These are phyloP conservation scores for Melanitta fusca DNA, from an alignment of 2,797 vertebrate genomes.

Conservation along the genomic window DNA sequence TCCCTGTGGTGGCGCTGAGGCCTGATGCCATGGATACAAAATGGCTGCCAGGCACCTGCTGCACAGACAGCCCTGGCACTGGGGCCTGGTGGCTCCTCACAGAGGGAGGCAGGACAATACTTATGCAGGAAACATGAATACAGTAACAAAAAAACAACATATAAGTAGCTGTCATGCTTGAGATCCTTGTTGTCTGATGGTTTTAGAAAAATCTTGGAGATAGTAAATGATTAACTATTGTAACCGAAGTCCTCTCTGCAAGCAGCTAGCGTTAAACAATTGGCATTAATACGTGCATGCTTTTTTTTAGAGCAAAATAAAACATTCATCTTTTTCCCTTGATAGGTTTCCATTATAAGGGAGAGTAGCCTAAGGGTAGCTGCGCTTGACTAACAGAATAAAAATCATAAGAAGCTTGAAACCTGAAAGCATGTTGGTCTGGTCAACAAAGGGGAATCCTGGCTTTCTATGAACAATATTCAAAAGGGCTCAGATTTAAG, in stretches of 20 bases:
- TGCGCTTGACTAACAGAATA: background rate
- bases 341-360: background rate
- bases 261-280: background rate
- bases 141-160: background rate
- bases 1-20: background rate
- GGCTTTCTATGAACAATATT: background rate
- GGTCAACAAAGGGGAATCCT: background rate
- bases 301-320: background rate
- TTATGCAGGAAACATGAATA: background rate
- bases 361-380: background rate
- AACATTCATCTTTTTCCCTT: background rate
- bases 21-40: background rate
- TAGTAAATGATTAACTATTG: slow-evolving; percentile 49
- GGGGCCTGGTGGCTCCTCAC: background rate
- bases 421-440: background rate
- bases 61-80: too few species aligned
- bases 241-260: background rate
- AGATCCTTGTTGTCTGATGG: background rate
- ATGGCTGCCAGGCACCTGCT: too few species aligned
- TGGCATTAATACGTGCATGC: background rate
- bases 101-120: background rate
- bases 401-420: background rate
- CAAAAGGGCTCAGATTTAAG: background rate
- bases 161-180: background rate
- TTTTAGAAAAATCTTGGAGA: background rate